phyloP scores from a whole-genome alignment of 2,888 invertebrate species.

The Galerucella calmariensis region DNA sequence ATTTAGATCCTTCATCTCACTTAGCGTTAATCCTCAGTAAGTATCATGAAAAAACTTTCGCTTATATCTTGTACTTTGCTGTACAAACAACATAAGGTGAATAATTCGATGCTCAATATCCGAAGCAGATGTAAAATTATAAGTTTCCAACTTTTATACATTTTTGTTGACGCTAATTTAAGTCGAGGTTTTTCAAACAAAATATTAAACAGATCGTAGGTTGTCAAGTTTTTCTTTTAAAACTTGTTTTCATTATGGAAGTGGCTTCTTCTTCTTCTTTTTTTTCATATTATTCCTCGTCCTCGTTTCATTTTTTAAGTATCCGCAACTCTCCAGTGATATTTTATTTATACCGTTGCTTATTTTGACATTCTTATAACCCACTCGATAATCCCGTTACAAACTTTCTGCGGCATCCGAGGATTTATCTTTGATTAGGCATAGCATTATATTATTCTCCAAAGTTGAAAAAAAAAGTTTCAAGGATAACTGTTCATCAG shows the following conservation, averaged over 20 bases:
- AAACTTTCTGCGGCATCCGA: neutral
- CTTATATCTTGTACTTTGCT: too few species aligned
- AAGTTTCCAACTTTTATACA: neutral
- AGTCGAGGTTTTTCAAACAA: neutral
- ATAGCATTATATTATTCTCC: slow-evolving; percentile 9
- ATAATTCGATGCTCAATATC: too few species aligned
- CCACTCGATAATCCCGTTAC: slow-evolving; percentile 11
- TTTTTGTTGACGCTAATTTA: neutral
- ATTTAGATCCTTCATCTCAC: too few species aligned
- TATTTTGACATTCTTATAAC: slow-evolving; percentile 3
- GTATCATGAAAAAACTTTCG: too few species aligned
- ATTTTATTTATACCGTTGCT: slow-evolving; percentile 2
- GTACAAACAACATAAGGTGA: too few species aligned
- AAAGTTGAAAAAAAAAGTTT: neutral
- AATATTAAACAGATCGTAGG: neutral
- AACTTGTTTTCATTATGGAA: neutral
- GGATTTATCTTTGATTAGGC: slow-evolving; percentile 7
- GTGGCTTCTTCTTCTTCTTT: too few species aligned
- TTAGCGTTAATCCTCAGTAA: too few species aligned
- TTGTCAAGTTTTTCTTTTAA: neutral
- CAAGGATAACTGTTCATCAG: neutral
- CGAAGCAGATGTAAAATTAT: neutral
- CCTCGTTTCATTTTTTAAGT: slow-evolving; percentile 1
- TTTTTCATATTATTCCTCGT: neutral
- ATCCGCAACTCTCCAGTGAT: neutral